Conservation (phyloP, 2,797 vertebrate species). For the Momotus momota region DNA sequence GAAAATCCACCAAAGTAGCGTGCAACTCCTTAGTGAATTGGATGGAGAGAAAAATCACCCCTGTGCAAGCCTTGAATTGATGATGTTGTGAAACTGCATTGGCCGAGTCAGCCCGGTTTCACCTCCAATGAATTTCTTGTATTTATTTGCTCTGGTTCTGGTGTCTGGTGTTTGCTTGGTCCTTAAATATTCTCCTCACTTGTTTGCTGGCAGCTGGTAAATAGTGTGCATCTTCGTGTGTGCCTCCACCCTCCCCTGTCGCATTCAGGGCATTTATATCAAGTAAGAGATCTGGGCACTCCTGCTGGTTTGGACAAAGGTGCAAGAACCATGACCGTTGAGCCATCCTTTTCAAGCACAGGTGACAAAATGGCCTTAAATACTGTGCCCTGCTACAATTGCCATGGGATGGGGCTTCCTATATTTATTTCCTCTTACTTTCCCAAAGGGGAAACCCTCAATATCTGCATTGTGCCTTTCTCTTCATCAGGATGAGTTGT, state of each 20-base stretch:
- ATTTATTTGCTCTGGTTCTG: not conserved
- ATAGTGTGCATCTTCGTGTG: not conserved
- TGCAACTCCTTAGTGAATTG: conserved; percentile 83
- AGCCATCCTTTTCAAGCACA: not conserved
- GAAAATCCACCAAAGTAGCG: conserved; percentile 82
- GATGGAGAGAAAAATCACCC: conserved; percentile 74
- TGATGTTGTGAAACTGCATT: conserved; percentile 60
- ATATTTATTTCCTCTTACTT: not conserved
- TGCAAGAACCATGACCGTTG: not conserved
- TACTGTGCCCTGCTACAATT: not conserved
- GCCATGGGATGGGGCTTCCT: not conserved
- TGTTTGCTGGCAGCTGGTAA: not conserved
- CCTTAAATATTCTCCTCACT: not conserved
- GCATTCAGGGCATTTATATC: not conserved
- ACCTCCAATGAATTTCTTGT: not conserved
- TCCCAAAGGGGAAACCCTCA: not conserved
- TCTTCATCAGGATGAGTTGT: not conserved
- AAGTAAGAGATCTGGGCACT: not conserved
- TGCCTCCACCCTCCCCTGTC: not conserved
- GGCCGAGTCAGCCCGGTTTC: conserved; percentile 51
- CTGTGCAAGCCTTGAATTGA: conserved; percentile 67
- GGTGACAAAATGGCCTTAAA: not conserved
- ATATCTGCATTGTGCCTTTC: not conserved
- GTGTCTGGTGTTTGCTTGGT: not conserved
- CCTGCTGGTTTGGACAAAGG: not conserved